Base-by-base conservation (phyloP, 2,797 vertebrate genomes). In the Picus viridis region DNA sequence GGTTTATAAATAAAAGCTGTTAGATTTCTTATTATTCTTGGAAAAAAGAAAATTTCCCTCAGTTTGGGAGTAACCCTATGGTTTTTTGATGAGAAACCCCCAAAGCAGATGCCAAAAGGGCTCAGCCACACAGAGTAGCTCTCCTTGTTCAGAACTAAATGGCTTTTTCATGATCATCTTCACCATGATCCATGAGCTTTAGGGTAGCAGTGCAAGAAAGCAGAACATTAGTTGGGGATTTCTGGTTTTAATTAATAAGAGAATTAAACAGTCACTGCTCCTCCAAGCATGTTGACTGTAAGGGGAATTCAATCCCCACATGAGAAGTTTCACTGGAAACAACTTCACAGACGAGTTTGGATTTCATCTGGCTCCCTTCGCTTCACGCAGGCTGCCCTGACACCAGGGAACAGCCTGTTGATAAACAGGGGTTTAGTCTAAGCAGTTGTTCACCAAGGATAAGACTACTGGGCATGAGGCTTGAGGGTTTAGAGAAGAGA, bases 241-340 rank as follows among this genome's bases (percentile, higher is more conserved):
- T 49, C 91, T 94, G 94, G 61, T 79, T 95, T 76, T 89, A 93
- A 93, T 96, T 92, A 93, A 93, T 82, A 53, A 3, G 68, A 68
- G 59, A 90, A 92, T 80, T 85, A 95, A 59, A 49, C 2, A 47
- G 89, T n/a, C 70, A 27, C 72, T 76, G 81, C 83, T 86, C 78
- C 74, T 80, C 59, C 51, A 67, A 67, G 57, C 63, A 32, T 7
- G 7, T 23, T 68, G 83, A 67, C 64, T 92, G 29, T 22, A 77
- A 83, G 65, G 77, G 56, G n/a, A 58, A 62, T 81, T 95, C 83
- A 86, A 90, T 59, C 65, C 56, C 53, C 47, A 53, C 19, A 78
- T 4, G 47, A 85, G 54, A 76, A 89, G 49, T 83, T 83, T 23
- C 58, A 29, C 57, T 73, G 61, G 54, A 79, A 71, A 51, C 4